phyloP scores from a whole-genome alignment of 2,888 invertebrate genomes.

The Heteromyza rotundicornis region DNA sequence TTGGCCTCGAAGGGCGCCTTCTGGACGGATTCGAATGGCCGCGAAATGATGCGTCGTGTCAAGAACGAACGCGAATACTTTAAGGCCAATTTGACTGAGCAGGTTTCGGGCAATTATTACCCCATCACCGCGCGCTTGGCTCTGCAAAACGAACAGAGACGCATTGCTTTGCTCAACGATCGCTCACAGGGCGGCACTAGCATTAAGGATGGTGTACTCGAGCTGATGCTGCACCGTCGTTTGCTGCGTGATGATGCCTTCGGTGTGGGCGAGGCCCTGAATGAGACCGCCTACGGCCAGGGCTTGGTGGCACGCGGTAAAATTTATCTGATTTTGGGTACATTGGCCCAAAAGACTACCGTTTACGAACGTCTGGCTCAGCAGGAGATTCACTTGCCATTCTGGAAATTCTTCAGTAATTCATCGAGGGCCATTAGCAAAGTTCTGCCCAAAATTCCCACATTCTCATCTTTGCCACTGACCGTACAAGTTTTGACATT shows the following conservation, averaged over 20 bases:
- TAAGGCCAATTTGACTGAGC: conserved; percentile 71
- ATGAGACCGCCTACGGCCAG: conserved; percentile 75
- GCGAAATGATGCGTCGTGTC: conserved; percentile 77
- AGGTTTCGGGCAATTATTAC: conserved; percentile 88
- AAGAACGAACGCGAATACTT: conserved; percentile 78
- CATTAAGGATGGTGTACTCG: conserved; percentile 75
- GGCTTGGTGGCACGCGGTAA: conserved; percentile 77
- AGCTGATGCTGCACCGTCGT: conserved; percentile 86
- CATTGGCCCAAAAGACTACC: conserved; percentile 22
- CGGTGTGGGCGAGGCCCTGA: conserved; percentile 89
- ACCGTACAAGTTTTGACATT: conserved; percentile 79
- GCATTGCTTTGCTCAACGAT: conserved; percentile 69
- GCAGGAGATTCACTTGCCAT: conserved; percentile 66
- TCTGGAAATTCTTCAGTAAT: conserved; percentile 70
- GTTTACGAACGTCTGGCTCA: conserved; percentile 64
- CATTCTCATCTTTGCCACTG: conserved; percentile 65
- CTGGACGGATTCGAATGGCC: conserved; percentile 93
- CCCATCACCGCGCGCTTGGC: conserved; percentile 86
- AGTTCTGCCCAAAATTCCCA: conserved; percentile 27
- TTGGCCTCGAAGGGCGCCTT: conserved; percentile 73
- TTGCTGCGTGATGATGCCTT: conserved; percentile 87
- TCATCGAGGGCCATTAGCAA: conserved; percentile 62
- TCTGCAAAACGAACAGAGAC: conserved; percentile 66
- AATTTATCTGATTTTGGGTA: conserved; percentile 66
- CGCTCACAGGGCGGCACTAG: conserved; percentile 84